Evolutionary conservation across 2,113 vertebrate species (phyloP).

Genomic region (Montifringilla adamsi): DNA sequence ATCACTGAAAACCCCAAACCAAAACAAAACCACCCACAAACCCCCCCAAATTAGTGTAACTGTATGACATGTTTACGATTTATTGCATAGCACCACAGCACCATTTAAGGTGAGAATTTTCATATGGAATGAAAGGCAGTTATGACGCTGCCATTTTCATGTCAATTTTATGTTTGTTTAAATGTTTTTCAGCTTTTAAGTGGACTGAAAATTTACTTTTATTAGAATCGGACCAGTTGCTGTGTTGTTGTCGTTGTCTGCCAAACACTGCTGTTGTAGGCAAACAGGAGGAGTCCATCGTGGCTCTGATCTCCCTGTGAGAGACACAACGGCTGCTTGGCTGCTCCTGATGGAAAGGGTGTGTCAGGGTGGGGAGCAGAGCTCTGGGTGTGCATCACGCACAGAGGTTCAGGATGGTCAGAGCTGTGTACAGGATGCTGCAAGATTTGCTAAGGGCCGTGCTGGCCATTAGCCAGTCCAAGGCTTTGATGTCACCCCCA

Average conservation of each 20-base stretch:
- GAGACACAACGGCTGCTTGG: accelerated
- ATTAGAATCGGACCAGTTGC: neutral
- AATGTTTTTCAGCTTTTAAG: neutral
- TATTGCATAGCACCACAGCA: neutral
- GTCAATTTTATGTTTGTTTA: too few species aligned
- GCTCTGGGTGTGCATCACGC: accelerated
- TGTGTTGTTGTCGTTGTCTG: accelerated
- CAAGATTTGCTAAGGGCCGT: neutral
- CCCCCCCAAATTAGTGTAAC: accelerated
- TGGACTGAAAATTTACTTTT: neutral
- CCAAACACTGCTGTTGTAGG: neutral
- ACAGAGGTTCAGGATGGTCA: accelerated
- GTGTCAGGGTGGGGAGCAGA: neutral
- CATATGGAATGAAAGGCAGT: neutral
- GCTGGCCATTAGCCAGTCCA: neutral
- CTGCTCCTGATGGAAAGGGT: neutral
- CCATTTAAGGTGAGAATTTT: neutral
- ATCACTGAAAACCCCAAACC: neutral
- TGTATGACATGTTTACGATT: neutral
- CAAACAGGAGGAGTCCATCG: neutral
- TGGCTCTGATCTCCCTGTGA: neutral
- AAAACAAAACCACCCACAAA: neutral
- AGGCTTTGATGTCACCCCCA: neutral
- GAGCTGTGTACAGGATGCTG: neutral
- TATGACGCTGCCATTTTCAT: neutral